phyloP scores from a whole-genome alignment of 64 coral and sea anemone species.

The Hydrozoanthus tunicans region DNA sequence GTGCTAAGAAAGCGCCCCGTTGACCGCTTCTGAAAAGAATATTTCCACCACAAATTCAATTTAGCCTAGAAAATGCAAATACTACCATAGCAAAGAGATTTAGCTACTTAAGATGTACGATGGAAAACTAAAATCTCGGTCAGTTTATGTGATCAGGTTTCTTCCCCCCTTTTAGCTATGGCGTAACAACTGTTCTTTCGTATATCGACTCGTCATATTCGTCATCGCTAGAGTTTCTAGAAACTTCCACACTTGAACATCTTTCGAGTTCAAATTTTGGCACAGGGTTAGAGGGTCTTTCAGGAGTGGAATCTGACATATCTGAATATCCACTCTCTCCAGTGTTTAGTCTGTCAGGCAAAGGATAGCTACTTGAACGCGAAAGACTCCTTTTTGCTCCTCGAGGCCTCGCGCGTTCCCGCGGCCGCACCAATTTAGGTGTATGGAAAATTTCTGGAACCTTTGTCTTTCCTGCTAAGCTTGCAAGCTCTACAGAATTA shows the following conservation, averaged over 20 bases:
- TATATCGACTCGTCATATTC: conserved; percentile 8
- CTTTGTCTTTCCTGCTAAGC: conserved; percentile 51
- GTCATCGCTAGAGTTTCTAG: conserved; percentile 11
- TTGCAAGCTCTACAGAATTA: conserved; percentile 53
- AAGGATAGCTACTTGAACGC: conserved; percentile 32
- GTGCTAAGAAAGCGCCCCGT: not conserved
- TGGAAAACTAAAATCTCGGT: not conserved
- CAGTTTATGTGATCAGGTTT: not conserved
- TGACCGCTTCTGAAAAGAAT: not conserved
- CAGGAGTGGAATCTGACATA: conserved; percentile 6
- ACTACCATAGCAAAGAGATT: not conserved
- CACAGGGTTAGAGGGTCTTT: conserved; percentile 47
- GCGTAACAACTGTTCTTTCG: conserved; percentile 27
- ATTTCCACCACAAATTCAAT: conserved; percentile 2
- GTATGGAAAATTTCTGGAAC: conserved; percentile 88
- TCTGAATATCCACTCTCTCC: conserved; percentile 1
- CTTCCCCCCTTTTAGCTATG: not conserved
- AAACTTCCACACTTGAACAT: conserved; percentile 30
- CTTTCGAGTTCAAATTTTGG: conserved; percentile 55
- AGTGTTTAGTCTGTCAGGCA: conserved; percentile 28
- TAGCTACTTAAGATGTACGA: not conserved
- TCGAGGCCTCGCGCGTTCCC: conserved; percentile 66
- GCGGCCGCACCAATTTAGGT: conserved; percentile 75
- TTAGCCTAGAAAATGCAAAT: not conserved
- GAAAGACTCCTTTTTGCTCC: conserved; percentile 68